Evolutionary conservation across 2,888 invertebrate species (phyloP).

Genomic region (Rutpela maculata): DNA sequence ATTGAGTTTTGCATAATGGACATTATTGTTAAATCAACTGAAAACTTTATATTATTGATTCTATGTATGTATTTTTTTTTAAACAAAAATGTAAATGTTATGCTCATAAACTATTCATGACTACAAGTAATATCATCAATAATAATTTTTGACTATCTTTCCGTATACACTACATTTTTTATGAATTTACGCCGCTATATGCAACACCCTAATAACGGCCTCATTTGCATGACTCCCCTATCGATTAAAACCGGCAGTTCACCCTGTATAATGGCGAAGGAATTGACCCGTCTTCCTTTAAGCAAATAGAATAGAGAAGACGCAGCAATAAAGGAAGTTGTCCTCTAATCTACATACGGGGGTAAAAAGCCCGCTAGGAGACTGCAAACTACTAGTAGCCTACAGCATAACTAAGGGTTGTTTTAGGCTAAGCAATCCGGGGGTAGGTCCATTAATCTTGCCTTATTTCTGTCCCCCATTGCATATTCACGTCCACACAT

Average conservation of each 20-base stretch:
- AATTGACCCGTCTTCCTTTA: constrained; percentile 49
- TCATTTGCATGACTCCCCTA: constrained; percentile 29
- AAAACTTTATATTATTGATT: too few relatives aligned
- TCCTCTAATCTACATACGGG: constrained; percentile 66
- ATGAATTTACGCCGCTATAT: too few relatives aligned
- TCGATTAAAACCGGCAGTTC: constrained; percentile 1
- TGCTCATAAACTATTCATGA: too few relatives aligned
- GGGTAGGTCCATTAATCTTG: constrained; percentile 73
- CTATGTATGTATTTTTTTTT: too few relatives aligned
- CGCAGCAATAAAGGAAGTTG: constrained; percentile 55
- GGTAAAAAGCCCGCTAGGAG: constrained; percentile 62
- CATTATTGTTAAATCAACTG: too few relatives aligned
- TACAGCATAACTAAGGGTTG: constrained; percentile 71
- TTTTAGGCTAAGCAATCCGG: constrained; percentile 71
- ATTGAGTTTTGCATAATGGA: too few relatives aligned
- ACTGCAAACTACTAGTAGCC: constrained; percentile 65
- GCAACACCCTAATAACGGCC: constrained; percentile 12
- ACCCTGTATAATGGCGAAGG: constrained; percentile 42
- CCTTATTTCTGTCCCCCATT: constrained; percentile 73
- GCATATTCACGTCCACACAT: constrained; percentile 75
- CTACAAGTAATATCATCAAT: too few relatives aligned
- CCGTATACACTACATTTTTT: too few relatives aligned
- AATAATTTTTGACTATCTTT: too few relatives aligned
- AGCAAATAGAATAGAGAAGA: constrained; percentile 54
- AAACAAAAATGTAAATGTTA: too few relatives aligned